phyloP scores from a whole-genome alignment of 2,888 invertebrate species.

The Stenichneumon culpator region DNA sequence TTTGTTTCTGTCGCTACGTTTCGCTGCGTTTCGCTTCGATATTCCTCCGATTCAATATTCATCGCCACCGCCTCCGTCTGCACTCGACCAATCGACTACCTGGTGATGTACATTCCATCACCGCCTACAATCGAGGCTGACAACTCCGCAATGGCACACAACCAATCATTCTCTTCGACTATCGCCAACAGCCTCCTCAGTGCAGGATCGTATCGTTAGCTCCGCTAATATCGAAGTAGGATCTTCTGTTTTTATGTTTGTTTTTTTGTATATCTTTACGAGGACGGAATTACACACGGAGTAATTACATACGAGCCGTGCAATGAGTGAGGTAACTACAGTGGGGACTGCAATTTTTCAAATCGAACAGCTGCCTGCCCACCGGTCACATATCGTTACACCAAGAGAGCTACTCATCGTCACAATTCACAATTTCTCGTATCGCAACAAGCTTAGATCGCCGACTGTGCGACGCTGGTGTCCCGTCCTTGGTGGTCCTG shows the following conservation, averaged over 20 bases:
- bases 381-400: constrained; percentile 4
- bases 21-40: background rate
- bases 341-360: background rate
- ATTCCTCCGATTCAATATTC: background rate
- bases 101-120: constrained; percentile 11
- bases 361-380: constrained; percentile 18
- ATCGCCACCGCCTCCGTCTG: background rate
- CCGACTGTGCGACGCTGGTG: background rate
- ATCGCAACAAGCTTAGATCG: background rate
- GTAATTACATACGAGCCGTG: constrained; percentile 17
- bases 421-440: constrained; percentile 2
- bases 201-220: constrained; percentile 1
- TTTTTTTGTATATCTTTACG: background rate
- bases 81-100: constrained; percentile 26
- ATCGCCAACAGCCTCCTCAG: constrained; percentile 22
- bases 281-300: constrained; percentile 16
- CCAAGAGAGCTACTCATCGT: background rate
- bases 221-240: constrained; percentile 5
- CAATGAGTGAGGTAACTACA: constrained; percentile 3
- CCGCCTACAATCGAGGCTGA: constrained; percentile 35
- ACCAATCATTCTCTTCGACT: constrained; percentile 35
- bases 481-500: background rate
- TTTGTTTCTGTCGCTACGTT: background rate
- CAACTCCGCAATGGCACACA: constrained; percentile 22
- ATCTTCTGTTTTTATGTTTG: background rate